These are phyloP conservation scores for Chiroxiphia lanceolata DNA, from an alignment of 2,797 vertebrate species.

Conservation along the genomic window DNA sequence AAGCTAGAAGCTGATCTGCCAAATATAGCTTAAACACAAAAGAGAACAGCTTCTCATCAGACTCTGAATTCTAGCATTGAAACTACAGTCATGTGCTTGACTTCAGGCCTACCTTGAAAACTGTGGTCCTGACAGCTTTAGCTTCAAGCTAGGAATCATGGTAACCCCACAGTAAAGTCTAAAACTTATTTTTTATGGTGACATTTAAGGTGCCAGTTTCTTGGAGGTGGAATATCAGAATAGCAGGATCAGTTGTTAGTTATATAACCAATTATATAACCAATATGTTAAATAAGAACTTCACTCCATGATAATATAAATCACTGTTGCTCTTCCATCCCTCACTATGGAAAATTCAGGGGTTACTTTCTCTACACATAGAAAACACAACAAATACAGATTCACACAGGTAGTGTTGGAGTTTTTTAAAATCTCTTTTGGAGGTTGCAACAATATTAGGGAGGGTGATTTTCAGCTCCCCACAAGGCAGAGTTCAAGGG, in stretches of 20 bases:
- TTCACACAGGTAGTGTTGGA: rapidly evolving
- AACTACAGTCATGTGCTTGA: not conserved
- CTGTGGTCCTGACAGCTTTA: not conserved
- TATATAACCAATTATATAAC: not conserved
- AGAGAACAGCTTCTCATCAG: not conserved
- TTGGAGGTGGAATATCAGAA: not conserved
- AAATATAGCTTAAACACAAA: not conserved
- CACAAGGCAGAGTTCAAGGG: not conserved
- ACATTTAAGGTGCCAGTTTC: not conserved
- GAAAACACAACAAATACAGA: not conserved
- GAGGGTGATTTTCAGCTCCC: not conserved
- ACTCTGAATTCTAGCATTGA: not conserved
- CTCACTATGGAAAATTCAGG: not conserved
- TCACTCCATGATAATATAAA: not conserved
- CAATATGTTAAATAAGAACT: not conserved
- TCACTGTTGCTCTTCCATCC: not conserved
- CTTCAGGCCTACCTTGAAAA: not conserved
- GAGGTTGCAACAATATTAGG: not conserved
- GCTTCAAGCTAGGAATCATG: not conserved
- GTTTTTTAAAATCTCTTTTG: not conserved
- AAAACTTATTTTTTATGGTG: not conserved
- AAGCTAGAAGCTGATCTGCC: not conserved
- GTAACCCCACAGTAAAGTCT: not conserved
- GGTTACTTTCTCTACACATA: not conserved
- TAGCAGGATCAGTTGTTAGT: not conserved